phyloP scores from a whole-genome alignment of 2,797 vertebrate genomes.

The Smutsia temminckii region DNA sequence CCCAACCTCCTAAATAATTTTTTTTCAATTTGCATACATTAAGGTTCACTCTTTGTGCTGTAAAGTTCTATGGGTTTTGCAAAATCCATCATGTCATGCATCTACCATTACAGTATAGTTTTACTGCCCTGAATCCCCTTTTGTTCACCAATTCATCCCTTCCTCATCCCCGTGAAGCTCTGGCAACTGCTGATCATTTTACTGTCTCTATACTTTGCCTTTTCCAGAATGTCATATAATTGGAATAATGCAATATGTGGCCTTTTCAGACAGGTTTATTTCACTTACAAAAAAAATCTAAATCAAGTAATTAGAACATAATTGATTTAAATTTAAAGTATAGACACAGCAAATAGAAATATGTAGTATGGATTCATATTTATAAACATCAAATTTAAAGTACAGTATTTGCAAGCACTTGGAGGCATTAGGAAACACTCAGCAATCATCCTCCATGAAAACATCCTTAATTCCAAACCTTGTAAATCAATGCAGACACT shows the following conservation, averaged over 20 bases:
- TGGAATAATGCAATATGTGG: not conserved
- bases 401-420: not conserved
- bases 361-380: not conserved
- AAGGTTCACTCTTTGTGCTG: not conserved
- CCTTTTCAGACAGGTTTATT: not conserved
- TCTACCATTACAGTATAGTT: not conserved
- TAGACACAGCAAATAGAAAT: not conserved
- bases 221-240: not conserved
- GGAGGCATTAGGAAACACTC: not conserved
- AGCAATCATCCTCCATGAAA: not conserved
- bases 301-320: not conserved
- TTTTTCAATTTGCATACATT: not conserved
- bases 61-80: not conserved
- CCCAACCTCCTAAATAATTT: not conserved
- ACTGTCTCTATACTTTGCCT: not conserved
- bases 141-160: not conserved
- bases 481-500: not conserved
- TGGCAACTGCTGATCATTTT: not conserved
- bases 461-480: not conserved
- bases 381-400: constrained; percentile 17
- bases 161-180: rapidly evolving
- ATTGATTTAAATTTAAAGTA: constrained; percentile 39
- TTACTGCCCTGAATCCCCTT: not conserved
- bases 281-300: not conserved
- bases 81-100: not conserved